Evolutionary conservation across 2,113 vertebrate species (phyloP).

Genomic region (Peromyscus polionotus): DNA sequence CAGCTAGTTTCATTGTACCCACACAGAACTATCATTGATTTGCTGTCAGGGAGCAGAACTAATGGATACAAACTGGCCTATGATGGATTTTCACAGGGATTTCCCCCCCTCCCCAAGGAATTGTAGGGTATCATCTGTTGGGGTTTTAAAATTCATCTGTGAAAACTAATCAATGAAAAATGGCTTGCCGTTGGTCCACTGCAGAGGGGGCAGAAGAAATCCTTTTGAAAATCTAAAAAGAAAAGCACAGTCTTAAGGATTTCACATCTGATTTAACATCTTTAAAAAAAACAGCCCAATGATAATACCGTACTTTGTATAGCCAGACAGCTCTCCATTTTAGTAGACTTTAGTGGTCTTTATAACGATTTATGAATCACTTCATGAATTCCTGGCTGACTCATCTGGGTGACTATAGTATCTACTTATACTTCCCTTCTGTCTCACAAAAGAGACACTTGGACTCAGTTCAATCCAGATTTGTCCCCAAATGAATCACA

Average conservation of each 20-base stretch:
- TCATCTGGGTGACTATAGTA: constrained; percentile 88
- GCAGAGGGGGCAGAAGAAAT: constrained; percentile 45
- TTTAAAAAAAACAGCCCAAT: constrained; percentile 51
- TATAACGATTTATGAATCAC: constrained; percentile 91
- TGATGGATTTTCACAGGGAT: constrained; percentile 58
- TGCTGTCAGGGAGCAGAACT: constrained; percentile 76
- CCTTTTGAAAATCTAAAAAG: constrained; percentile 81
- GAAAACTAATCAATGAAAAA: constrained; percentile 85
- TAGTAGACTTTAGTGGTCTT: constrained; percentile 86
- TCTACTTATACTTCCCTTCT: constrained; percentile 88
- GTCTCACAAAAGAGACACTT: constrained; percentile 88
- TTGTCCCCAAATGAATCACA: constrained; percentile 85
- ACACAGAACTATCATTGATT: constrained; percentile 72
- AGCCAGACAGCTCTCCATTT: constrained; percentile 85
- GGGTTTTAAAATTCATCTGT: constrained; percentile 80
- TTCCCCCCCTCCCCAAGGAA: constrained; percentile 69
- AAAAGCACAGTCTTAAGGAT: constrained; percentile 86
- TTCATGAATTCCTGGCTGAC: constrained; percentile 91
- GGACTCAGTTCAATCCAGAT: constrained; percentile 81
- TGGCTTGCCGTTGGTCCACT: constrained; percentile 71
- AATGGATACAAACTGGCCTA: constrained; percentile 73
- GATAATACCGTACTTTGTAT: constrained; percentile 82
- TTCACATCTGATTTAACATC: constrained; percentile 92
- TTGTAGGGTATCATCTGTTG: constrained; percentile 58
- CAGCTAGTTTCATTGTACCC: constrained; percentile 62